phyloP scores from a whole-genome alignment of 2,888 invertebrate species.

The Drosophila macrospina region DNA sequence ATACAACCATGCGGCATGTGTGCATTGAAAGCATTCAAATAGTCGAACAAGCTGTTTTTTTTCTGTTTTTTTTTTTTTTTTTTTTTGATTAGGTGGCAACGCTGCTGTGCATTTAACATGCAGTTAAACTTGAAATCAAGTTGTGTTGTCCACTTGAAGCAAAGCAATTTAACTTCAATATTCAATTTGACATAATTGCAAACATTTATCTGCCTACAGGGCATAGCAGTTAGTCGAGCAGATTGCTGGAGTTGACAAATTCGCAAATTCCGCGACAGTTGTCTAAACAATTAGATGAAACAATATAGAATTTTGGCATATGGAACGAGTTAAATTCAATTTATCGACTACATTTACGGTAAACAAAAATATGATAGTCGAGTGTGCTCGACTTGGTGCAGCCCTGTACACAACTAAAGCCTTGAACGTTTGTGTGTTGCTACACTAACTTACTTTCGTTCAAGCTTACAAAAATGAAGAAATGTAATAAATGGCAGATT shows the following conservation, averaged over 20 bases:
- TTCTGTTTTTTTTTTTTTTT: too few species aligned
- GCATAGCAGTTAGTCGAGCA: neutral
- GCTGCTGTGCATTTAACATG: neutral
- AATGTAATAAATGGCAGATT: too few species aligned
- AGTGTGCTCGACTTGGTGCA: neutral
- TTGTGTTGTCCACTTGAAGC: too few species aligned
- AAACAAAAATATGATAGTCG: neutral
- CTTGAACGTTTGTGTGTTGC: too few species aligned
- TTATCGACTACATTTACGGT: neutral
- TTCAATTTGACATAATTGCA: too few species aligned
- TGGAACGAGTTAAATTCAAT: neutral
- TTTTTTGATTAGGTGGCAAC: conserved; percentile 2
- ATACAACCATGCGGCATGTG: too few species aligned
- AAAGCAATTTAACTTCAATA: too few species aligned
- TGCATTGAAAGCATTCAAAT: too few species aligned
- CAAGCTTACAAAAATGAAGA: too few species aligned
- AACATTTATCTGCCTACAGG: too few species aligned
- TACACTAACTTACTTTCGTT: too few species aligned
- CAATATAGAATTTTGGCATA: neutral
- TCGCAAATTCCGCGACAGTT: conserved; percentile 2
- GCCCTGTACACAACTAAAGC: neutral
- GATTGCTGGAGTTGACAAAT: neutral
- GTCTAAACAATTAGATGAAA: neutral
- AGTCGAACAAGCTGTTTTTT: too few species aligned
- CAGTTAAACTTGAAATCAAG: neutral